Evolutionary conservation across 2,113 vertebrate species (phyloP), one percentile per base, ranked within the genome.

Genomic region (Malaclemys terrapin): DNA sequence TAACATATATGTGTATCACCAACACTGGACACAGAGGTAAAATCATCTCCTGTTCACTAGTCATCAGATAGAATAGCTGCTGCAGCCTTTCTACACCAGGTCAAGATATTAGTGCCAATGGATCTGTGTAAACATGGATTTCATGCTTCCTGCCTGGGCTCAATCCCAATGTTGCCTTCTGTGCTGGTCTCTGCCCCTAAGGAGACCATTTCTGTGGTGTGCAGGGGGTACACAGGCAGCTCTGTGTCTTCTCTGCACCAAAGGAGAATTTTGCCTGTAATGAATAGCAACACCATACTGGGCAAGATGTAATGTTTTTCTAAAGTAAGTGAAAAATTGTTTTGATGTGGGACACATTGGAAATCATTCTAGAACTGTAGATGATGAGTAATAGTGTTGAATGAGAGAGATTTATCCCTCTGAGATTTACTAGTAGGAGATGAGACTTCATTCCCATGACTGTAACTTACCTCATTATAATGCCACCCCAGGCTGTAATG

Each of bases 391-490:
- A 50, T 5, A 94, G 16, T 52, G 24, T 8, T 35, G 35, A 79
- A 12, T 92, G 42, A 91, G 94, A 59, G 25, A 57, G 1, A 62
- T 94, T 89, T 91, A 38, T 82, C 52, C 57, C 3, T 17, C 12
- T 72, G n/a, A 89, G 52, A 87, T 27, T 42, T 87, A 57, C 11
- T 90, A 35, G 47, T 80, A 56, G n/a, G 47, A 94, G 35, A 80
- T 84, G 27, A 85, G 38, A 86, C 42, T 35, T 78, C 38, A 80
- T 76, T 95, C 47, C 76, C 8, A 88, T 85, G 90, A 84, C 20
- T 59, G n/a, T 84, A 91, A 47, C 13, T 27, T 52, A 17, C 17
- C 84, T 97, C 80, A 91, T 96, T 97, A 96, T 92, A 96, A 69
- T 5, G 2, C 12, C 82, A 88, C 91, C 89, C 38, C 65, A 91